Base-by-base conservation (phyloP, 2,797 vertebrate species). In the Apogon hyalosoma region DNA sequence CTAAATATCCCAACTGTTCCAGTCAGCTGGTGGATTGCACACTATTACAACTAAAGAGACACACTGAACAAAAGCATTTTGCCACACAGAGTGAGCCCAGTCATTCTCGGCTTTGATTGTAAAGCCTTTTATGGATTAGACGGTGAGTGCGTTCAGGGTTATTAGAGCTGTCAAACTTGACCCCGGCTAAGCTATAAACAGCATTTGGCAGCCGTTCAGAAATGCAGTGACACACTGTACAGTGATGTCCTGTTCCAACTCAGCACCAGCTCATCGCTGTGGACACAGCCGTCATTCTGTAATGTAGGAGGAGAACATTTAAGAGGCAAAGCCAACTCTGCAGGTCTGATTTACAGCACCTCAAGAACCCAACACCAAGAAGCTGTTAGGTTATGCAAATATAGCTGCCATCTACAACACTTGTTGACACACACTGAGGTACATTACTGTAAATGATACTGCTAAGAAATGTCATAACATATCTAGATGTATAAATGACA, bases 141-240 rank as follows among this genome's bases (percentile, higher is more conserved):
- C 47, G 10, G 67, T 50, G 70, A 85, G 85, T 69, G 67, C 38
- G 38, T 73, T 71, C 65, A 60, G 81, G 73, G 77, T 90, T 85
- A 91, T 90, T 88, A 87, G 82, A 89, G 86, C 87, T 83, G 88
- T 89, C 90, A 90, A 88, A 86, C 84, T 63, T 83, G 89, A 90
- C 84, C 86, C 69, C 61, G 45, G 79, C 72, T 75, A 51, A 86
- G 80, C 87, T 90, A 91, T 88, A 87, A 90, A 89, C 86, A 85
- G 85, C 74, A 66, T 79, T 59, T 87, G 88, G 87, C 84, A 75
- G 69, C 40, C 2, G 11, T 66, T 83, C 88, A 91, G 50, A 88
- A 66, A 76, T 62, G 53, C 76, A 56, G 54, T 14, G 80, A 86
- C 83, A 89, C 84, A 78, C 66, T 75, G 84, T 82, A 73, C 76